Evolutionary conservation across 2,888 invertebrate species (phyloP), one percentile per base, ranked within the genome.

Genomic region (Troglohyphantes excavatus): DNA sequence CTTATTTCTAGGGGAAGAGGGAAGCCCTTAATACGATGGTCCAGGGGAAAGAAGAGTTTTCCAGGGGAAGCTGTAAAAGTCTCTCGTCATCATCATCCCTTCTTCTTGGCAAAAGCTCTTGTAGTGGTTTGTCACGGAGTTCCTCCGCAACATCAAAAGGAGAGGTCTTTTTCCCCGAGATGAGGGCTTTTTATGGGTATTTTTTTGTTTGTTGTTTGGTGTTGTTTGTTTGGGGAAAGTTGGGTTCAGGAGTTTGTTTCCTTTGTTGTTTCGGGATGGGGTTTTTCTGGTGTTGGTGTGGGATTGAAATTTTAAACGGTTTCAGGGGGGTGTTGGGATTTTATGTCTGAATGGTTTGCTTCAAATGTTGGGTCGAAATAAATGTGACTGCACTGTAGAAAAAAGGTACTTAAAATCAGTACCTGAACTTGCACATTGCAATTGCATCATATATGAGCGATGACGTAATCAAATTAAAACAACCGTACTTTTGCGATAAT

Each of bases 11-110:
- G n/a, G 89, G 83, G 88, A 78, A 82, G 81, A 67, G 83, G n/a
- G 88, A 90, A 82, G 82, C 67, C 82, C 88, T 89, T 89, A 89
- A 89, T 89, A 83, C 88, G 82, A 76, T 76, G 88, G 88, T 63
- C 85, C 59, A 53, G 85, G 67, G 63, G n/a, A n/a, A n/a, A n/a
- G n/a, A n/a, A n/a, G n/a, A n/a, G n/a, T n/a, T n/a, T n/a, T n/a
- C n/a, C n/a, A n/a, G n/a, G 26, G 63, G 33, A 75, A 83, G 89
- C 72, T 43, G 89, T 90, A 90, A 90, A 90, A 82, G 76, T 68
- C 88, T 43, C 82, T 21, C 75, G 89, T 78, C 89, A 84, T 79
- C 63, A 61, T 27, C 39, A 33, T 59, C 65, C n/a, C 53, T 53
- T 61, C 61, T 27, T 61, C 61, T 27, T 59, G 72, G 63, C 70